phyloP scores from a whole-genome alignment of 1,140 invertebrate species.

The Camponotus vicinus region DNA sequence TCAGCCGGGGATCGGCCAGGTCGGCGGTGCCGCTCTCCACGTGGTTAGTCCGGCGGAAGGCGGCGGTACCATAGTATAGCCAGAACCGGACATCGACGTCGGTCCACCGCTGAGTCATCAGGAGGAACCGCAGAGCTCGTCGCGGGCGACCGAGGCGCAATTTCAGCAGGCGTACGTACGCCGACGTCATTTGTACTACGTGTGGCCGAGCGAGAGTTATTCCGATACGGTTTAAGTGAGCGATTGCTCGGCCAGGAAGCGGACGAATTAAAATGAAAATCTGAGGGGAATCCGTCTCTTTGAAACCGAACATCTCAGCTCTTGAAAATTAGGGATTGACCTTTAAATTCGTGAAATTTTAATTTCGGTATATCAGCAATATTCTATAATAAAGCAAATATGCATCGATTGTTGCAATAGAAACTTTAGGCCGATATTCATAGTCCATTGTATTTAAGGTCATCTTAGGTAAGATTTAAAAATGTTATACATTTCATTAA shows the following conservation, averaged over 20 bases:
- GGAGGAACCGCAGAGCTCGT: constrained; percentile 62
- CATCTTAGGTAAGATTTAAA: too few species aligned
- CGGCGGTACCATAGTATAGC: constrained; percentile 83
- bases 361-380: background rate
- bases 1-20: constrained; percentile 79
- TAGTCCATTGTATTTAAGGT: too few species aligned
- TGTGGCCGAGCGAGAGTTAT: constrained; percentile 75
- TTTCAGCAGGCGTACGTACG: constrained; percentile 65
- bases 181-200: constrained; percentile 71
- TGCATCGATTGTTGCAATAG: background rate
- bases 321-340: background rate
- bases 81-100: constrained; percentile 63
- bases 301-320: background rate
- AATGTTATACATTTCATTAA: too few species aligned
- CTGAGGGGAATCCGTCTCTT: background rate
- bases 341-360: background rate
- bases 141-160: constrained; percentile 63
- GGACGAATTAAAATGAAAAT: constrained; percentile 30
- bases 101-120: constrained; percentile 42
- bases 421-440: too few species aligned
- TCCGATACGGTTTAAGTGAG: constrained; percentile 66
- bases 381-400: background rate
- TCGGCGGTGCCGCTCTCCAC: constrained; percentile 76
- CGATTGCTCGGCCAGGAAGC: background rate
- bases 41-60: constrained; percentile 81